Evolutionary conservation across 2,888 invertebrate species (phyloP).

Genomic region (Papilio protenor): DNA sequence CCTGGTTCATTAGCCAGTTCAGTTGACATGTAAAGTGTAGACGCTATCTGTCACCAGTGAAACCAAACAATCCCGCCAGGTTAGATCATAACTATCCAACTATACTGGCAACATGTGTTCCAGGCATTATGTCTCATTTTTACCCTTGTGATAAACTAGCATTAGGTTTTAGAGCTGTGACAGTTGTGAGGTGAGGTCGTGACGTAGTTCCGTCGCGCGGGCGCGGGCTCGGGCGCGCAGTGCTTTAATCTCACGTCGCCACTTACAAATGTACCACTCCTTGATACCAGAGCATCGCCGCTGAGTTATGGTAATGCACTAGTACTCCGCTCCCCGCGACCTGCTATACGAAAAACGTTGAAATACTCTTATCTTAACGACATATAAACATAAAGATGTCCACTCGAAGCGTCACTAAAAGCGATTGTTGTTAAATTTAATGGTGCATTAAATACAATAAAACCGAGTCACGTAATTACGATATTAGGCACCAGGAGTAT

Average conservation of each 20-base stretch:
- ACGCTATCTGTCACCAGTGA: too few relatives aligned
- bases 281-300: conserved; percentile 52
- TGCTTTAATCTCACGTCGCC: conserved; percentile 41
- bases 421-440: conserved; percentile 82
- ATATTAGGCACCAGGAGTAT: conserved; percentile 38
- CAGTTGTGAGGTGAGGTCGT: conserved; percentile 24
- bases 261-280: conserved; percentile 50
- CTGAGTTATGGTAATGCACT: conserved; percentile 58
- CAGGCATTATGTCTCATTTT: not conserved
- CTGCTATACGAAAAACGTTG: conserved; percentile 53
- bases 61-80: too few relatives aligned
- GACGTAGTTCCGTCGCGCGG: conserved; percentile 24
- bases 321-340: conserved; percentile 48
- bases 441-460: conserved; percentile 76
- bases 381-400: conserved; percentile 78
- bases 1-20: too few relatives aligned
- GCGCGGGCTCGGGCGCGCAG: not conserved
- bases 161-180: not conserved
- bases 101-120: not conserved
- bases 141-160: not conserved
- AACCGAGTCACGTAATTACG: conserved; percentile 70
- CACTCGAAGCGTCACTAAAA: conserved; percentile 73
- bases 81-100: too few relatives aligned
- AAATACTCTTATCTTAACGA: conserved; percentile 73
- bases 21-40: too few relatives aligned